Base-by-base conservation (phyloP, 1,140 invertebrate species). In the Drosophila leontia region DNA sequence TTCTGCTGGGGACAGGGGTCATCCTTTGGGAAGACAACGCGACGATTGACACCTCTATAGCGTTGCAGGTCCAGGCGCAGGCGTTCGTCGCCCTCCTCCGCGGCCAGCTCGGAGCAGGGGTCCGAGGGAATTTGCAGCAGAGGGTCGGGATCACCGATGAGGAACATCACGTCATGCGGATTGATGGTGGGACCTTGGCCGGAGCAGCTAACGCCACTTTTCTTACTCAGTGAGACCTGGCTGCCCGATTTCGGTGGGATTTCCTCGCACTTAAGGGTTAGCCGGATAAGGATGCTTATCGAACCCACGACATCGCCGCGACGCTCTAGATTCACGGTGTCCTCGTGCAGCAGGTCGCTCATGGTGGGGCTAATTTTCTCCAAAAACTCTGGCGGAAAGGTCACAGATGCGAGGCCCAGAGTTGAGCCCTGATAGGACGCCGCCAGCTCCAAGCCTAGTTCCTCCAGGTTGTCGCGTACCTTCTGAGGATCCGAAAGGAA, bases 131-230 rank as follows among this genome's bases (percentile, higher is more conserved):
- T 29, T 4, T 55, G 6, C 23, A 70, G 37, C 29, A 67, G 6
- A 5, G 69, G 72, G 26, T 83, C 80, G 0, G 77, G 50, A 17
- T 72, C 57, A 7, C 72, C 50, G 8, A 88, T 6, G 1, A 88
- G 11, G 13, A 88, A 88, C 68, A 88, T 50, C 0, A 88, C 64
- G 39, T 88, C 84, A 11, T 78, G 48, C 3, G 58, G 39, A 7
- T 60, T 57, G 6, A 88, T 61, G 13, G 23, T 48, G 7, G 39
- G 17, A 1, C 17, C 74, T 17, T 69, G 42, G 17, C 67, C 60
- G 0, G 39, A 6, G 15, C 51, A 65, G 15, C 32, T 56, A 0
- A 17, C 47, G 15, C 12, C 29, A 12, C 32, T 32, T 23, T 0
- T n/a, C 8, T n/a, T 53, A 17, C 7, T 34, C 7, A 45, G 42